Base-by-base conservation (phyloP, 2,113 vertebrate species). In the Phylloscopus whistleri region DNA sequence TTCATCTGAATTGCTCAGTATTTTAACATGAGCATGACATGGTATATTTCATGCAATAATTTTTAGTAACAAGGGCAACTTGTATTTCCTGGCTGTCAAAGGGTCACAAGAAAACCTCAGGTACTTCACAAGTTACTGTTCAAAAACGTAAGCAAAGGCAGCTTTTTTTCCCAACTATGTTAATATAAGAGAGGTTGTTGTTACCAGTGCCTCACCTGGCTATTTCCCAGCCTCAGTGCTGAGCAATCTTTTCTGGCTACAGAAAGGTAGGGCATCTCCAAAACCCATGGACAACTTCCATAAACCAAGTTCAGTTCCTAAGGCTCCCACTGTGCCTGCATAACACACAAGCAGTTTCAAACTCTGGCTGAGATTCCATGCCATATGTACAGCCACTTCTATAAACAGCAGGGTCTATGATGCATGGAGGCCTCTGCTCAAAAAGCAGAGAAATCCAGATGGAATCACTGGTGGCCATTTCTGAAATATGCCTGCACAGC, bases 321-420 rank as follows among this genome's bases (percentile, higher is more conserved):
- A 89, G 55, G 69, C 67, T 90, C 93, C 90, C 55, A 44, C 92
- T 79, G 93, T 26, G 93, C 43, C 73, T 83, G 51, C 27, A 72
- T 48, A 82, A 59, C 60, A 69, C 69, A 69, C 66, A 95, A 49
- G 59, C 90, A 84, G 78, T 79, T 92, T 91, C 77, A 92, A 81
- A 70, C 30, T 21, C 83, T 85, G 90, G 93, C 89, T 75, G 48
- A 72, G 84, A 84, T 94, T 92, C 55, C 55, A 33, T 17, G 52
- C 96, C 95, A 97, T 97, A 97, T 95, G 96, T 56, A 92, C 67
- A 93, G 51, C 67, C 53, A 84, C 68, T 62, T 91, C 96, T 74
- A 82, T 56, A 73, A 93, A 95, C 90, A 90, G 92, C 90, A 93
- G 93, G 92, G 69, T 76, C 91, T 58, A 44, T 55, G 81, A 93